phyloP scores from a whole-genome alignment of 2,888 invertebrate species.

The Aproaerema taeniolella region DNA sequence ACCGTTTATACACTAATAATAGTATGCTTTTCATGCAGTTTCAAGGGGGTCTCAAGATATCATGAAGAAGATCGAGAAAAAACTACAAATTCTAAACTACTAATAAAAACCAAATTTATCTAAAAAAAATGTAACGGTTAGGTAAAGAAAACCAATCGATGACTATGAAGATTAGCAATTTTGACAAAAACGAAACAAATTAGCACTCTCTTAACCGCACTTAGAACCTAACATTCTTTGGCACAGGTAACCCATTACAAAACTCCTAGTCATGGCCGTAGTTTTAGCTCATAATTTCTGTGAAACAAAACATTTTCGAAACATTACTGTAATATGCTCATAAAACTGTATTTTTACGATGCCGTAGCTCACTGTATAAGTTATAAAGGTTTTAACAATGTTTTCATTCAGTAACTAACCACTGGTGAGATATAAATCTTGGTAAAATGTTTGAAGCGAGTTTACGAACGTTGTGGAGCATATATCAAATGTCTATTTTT shows the following conservation, averaged over 20 bases:
- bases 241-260: neutral
- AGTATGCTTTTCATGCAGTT: too few relatives aligned
- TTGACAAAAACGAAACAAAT: too few relatives aligned
- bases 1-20: too few relatives aligned
- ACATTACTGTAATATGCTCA: slow-evolving; percentile 24
- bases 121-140: too few relatives aligned
- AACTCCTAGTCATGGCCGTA: too few relatives aligned
- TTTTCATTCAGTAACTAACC: slow-evolving; percentile 54
- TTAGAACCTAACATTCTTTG: neutral
- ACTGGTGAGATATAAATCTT: slow-evolving; percentile 58
- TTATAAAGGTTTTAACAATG: slow-evolving; percentile 45
- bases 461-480: slow-evolving; percentile 43
- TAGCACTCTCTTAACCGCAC: too few relatives aligned
- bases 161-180: too few relatives aligned
- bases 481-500: slow-evolving; percentile 55
- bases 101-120: too few relatives aligned
- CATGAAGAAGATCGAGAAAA: too few relatives aligned
- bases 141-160: too few relatives aligned
- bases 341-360: slow-evolving; percentile 37
- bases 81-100: too few relatives aligned
- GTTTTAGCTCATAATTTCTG: slow-evolving; percentile 26
- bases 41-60: too few relatives aligned
- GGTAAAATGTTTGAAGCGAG: slow-evolving; percentile 34
- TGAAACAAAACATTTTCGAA: slow-evolving; percentile 30
- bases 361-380: slow-evolving; percentile 21